These are phyloP conservation scores for Bettongia penicillata DNA, from an alignment of 2,113 vertebrate species.

Conservation along the genomic window DNA sequence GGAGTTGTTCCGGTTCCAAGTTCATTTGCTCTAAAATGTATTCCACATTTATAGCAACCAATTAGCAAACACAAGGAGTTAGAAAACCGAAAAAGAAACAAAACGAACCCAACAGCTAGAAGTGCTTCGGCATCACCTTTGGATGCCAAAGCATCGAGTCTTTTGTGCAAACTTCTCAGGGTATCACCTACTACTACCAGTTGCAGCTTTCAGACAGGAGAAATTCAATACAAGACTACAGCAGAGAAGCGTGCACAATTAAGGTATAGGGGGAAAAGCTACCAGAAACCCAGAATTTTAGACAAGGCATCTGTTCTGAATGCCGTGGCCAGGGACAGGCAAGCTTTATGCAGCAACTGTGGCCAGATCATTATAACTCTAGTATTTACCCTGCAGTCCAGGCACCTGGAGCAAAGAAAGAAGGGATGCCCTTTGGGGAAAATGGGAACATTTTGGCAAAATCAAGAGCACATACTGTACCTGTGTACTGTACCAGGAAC, in stretches of 20 bases:
- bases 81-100: conserved; percentile 60
- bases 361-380: conserved; percentile 38
- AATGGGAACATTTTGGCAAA: conserved; percentile 63
- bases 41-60: conserved; percentile 55
- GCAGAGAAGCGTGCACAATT: conserved; percentile 66
- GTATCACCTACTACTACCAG: conserved; percentile 44
- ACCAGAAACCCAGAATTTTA: conserved; percentile 63
- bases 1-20: conserved; percentile 55
- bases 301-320: conserved; percentile 49
- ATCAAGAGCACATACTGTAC: conserved; percentile 72
- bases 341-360: conserved; percentile 20
- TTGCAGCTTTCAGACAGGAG: conserved; percentile 60
- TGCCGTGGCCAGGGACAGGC: conserved; percentile 38
- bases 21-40: conserved; percentile 60
- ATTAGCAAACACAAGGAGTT: conserved; percentile 68
- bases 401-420: conserved; percentile 58
- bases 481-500: conserved; percentile 84
- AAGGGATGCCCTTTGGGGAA: conserved; percentile 20
- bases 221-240: conserved; percentile 71
- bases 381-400: conserved; percentile 32
- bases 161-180: conserved; percentile 49
- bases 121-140: conserved; percentile 65
- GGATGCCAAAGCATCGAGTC: conserved; percentile 56
- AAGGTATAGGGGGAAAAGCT: conserved; percentile 34
- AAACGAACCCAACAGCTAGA: conserved; percentile 43